Conservation (phyloP, 1,140 invertebrate genomes). For the Thalassaphorura encarpata region DNA sequence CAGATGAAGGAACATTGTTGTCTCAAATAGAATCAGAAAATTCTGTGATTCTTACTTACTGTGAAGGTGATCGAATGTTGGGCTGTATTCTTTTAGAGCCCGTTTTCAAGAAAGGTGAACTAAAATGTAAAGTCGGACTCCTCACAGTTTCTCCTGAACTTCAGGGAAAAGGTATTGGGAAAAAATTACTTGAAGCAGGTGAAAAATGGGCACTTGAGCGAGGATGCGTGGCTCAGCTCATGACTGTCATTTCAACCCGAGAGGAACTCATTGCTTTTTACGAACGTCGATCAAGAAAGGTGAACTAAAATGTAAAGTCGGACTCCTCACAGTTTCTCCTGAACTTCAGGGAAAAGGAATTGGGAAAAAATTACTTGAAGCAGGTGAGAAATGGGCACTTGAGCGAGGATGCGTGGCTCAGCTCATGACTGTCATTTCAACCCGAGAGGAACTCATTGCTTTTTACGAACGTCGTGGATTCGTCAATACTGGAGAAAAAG, state of each 20-base stretch:
- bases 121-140: constrained; percentile 11
- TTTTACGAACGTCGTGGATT: constrained; percentile 11
- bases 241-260: not conserved
- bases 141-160: constrained; percentile 1
- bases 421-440: not conserved
- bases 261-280: constrained; percentile 11
- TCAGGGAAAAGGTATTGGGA: constrained; percentile 7
- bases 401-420: not conserved
- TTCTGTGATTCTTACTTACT: constrained; percentile 5
- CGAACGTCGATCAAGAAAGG: not conserved
- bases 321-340: not conserved
- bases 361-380: not conserved
- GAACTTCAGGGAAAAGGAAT: not conserved
- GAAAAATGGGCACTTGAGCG: constrained; percentile 1
- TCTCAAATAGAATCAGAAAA: not conserved
- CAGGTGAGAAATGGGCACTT: not conserved
- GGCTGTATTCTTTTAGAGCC: constrained; percentile 1
- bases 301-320: constrained; percentile 5
- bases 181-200: not conserved
- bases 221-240: not conserved
- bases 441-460: constrained; percentile 1
- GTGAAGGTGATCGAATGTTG: not conserved
- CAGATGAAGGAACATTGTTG: not conserved
- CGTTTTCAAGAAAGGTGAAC: not conserved
- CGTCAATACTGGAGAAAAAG: constrained; percentile 9